Evolutionary conservation across 2,113 vertebrate genomes (phyloP).

Genomic region (Caranx melampygus): DNA sequence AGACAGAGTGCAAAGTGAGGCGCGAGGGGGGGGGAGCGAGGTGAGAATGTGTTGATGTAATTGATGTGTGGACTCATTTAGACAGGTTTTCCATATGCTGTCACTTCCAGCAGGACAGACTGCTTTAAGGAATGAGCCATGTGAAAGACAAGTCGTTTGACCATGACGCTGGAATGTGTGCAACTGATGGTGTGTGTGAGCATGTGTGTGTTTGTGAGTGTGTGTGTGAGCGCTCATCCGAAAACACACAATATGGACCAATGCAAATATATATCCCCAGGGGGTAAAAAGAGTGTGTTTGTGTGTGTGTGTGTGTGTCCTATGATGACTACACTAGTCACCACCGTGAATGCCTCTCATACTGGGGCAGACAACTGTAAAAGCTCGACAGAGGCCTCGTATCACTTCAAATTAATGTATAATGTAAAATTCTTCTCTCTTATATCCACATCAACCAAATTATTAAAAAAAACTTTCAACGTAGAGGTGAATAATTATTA

Average conservation of each 20-base stretch:
- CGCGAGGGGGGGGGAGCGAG: constrained; percentile 47
- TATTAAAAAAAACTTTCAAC: background rate
- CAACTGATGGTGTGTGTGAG: constrained; percentile 23
- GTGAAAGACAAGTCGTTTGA: constrained; percentile 82
- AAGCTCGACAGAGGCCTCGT: constrained; percentile 23
- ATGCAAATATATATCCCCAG: constrained; percentile 70
- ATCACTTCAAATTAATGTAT: background rate
- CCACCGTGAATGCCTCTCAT: constrained; percentile 54
- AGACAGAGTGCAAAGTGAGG: constrained; percentile 11
- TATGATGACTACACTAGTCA: constrained; percentile 59
- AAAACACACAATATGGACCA: constrained; percentile 68
- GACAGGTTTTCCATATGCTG: constrained; percentile 84
- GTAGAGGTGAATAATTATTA: background rate
- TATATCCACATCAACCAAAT: background rate
- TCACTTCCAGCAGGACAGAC: constrained; percentile 83
- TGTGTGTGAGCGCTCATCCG: constrained; percentile 64
- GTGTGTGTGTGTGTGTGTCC: constrained; percentile 39
- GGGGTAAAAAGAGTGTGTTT: constrained; percentile 43
- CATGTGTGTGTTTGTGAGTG: constrained; percentile 5
- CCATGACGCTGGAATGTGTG: constrained; percentile 71
- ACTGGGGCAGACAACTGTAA: constrained; percentile 59
- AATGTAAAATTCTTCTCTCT: background rate
- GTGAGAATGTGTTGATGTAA: constrained; percentile 76
- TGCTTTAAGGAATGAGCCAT: constrained; percentile 75
- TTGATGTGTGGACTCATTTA: constrained; percentile 81